A percentile compares a stretch with the other conserved stretches of the same genome.
Evolutionary conservation across 2,888 invertebrate species (phyloP).

Genomic region (Drepanosiphum platanoidis): DNA sequence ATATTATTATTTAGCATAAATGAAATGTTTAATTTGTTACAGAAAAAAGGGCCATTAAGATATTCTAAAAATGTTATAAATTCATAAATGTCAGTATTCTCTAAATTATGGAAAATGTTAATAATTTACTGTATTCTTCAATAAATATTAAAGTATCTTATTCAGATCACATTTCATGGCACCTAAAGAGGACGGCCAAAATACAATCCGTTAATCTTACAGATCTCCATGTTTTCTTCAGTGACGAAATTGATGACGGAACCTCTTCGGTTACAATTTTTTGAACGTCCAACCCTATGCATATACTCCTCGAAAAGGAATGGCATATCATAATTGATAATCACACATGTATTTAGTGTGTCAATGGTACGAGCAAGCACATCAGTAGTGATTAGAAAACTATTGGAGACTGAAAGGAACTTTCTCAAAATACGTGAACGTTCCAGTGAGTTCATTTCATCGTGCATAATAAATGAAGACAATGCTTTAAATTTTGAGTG

Average conservation of each 20-base stretch:
- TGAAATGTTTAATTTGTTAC: too few relatives aligned
- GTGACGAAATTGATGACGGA: slow-evolving; percentile 99
- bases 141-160: too few relatives aligned
- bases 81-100: too few relatives aligned
- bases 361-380: slow-evolving; percentile 98
- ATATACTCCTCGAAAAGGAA: slow-evolving; percentile 99
- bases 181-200: slow-evolving; percentile 99
- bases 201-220: slow-evolving; percentile 98
- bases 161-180: slow-evolving; percentile 99
- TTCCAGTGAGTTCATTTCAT: slow-evolving; percentile 99
- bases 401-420: slow-evolving; percentile 98
- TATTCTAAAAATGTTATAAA: too few relatives aligned
- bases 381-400: slow-evolving; percentile 98
- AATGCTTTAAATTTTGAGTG: slow-evolving; percentile 95
- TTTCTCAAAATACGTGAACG: slow-evolving; percentile 99
- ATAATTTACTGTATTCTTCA: too few relatives aligned
- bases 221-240: slow-evolving; percentile 89
- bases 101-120: too few relatives aligned
- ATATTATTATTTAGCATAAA: too few relatives aligned
- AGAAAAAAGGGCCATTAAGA: too few relatives aligned
- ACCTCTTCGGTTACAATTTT: slow-evolving; percentile 99
- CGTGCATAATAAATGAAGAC: slow-evolving; percentile 99
- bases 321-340: slow-evolving; percentile 99
- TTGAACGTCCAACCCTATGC: slow-evolving; percentile 99
- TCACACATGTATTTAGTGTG: slow-evolving; percentile 99